A percentile compares a stretch with the other conserved stretches of the same genome.
These are phyloP conservation scores for Drosophila equinoxialis DNA, from an alignment of 1,140 invertebrate genomes.

Conservation along the genomic window DNA sequence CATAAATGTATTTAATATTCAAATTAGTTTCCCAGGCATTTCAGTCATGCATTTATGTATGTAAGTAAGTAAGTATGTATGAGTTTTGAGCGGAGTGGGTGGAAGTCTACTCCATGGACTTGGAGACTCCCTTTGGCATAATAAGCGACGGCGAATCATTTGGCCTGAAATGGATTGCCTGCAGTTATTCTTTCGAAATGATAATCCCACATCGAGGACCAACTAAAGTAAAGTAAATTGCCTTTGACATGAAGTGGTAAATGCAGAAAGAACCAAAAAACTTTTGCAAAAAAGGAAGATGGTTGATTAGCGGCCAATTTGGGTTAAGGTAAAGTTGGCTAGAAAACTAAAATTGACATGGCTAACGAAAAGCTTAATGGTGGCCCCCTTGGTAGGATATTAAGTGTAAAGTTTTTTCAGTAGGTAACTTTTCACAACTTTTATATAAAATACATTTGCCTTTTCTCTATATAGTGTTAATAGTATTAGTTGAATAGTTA, in stretches of 20 bases:
- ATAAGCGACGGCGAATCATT: not conserved
- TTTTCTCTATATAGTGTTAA: too few relatives aligned
- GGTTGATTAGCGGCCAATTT: conserved; percentile 25
- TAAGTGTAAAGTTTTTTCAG: too few relatives aligned
- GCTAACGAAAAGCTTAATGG: too few relatives aligned
- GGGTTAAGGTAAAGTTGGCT: not conserved
- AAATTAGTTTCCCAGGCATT: conserved; percentile 62
- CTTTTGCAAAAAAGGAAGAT: not conserved
- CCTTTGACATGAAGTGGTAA: conserved; percentile 34
- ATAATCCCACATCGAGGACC: conserved; percentile 46
- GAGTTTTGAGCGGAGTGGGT: not conserved
- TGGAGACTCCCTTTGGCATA: conserved; percentile 4
- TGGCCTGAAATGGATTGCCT: conserved; percentile 20
- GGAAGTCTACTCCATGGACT: not conserved
- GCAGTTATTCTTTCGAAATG: conserved; percentile 38
- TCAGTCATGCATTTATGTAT: conserved; percentile 53
- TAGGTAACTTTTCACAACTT: too few relatives aligned
- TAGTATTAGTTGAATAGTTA: too few relatives aligned
- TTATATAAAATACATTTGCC: too few relatives aligned
- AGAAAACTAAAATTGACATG: not conserved
- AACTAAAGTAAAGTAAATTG: conserved; percentile 46
- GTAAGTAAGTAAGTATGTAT: conserved; percentile 5
- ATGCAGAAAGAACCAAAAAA: conserved; percentile 15
- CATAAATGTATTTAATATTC: conserved; percentile 80
- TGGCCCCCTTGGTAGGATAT: too few relatives aligned